These are phyloP conservation scores for Chloroclystis v-ata DNA, from an alignment of 2,888 invertebrate species.

Conservation along the genomic window DNA sequence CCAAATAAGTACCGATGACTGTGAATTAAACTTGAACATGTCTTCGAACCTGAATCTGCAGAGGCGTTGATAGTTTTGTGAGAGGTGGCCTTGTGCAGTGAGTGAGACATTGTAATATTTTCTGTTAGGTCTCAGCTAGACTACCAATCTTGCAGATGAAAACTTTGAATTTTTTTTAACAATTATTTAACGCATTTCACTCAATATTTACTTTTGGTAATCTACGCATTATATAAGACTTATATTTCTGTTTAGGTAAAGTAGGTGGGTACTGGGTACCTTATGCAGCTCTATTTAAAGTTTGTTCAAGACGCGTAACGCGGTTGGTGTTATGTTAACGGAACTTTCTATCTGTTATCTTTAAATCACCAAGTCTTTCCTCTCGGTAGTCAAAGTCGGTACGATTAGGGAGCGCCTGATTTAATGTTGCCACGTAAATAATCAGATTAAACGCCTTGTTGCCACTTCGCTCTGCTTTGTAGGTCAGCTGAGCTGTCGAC, in stretches of 20 bases:
- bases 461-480: conserved; percentile 40
- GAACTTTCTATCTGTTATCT: conserved; percentile 72
- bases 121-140: conserved; percentile 46
- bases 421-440: conserved; percentile 54
- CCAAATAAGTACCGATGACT: conserved; percentile 40
- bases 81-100: conserved; percentile 65
- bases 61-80: conserved; percentile 51
- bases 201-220: too few species aligned
- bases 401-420: conserved; percentile 53
- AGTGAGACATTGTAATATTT: conserved; percentile 55
- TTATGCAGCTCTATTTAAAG: conserved; percentile 46
- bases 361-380: conserved; percentile 54
- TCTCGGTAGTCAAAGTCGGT: conserved; percentile 56
- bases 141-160: conserved; percentile 40
- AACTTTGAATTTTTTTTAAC: neutral
- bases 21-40: conserved; percentile 33
- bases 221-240: too few species aligned
- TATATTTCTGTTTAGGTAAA: too few species aligned
- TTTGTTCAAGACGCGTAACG: conserved; percentile 67
- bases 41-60: conserved; percentile 39
- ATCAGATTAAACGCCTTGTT: conserved; percentile 50
- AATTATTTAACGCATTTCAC: too few species aligned
- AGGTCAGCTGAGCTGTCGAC: conserved; percentile 37
- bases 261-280: too few species aligned
- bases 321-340: conserved; percentile 62